A percentile compares a stretch with the other conserved stretches of the same genome.
Evolutionary conservation across 2,797 vertebrate genomes (phyloP).

Genomic region (Pteropus rufus): DNA sequence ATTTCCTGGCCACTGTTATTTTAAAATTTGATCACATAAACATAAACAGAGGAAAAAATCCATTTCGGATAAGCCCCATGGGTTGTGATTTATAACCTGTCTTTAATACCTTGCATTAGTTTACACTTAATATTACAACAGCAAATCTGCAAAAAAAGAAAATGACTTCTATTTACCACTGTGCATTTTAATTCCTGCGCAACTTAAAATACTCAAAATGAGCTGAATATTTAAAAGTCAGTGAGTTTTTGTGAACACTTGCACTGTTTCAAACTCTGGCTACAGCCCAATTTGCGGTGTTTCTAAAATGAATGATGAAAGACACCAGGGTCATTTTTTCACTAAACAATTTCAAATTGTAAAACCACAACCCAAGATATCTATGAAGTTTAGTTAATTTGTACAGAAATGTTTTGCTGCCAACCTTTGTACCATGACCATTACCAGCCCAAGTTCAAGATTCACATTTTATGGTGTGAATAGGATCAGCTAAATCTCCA

Average conservation of each 20-base stretch:
- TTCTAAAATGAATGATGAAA: constrained; percentile 43
- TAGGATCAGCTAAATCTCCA: not conserved
- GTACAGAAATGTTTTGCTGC: constrained; percentile 56
- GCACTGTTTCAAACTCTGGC: constrained; percentile 50
- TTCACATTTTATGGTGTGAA: constrained; percentile 47
- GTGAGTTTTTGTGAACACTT: constrained; percentile 18
- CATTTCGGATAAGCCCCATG: constrained; percentile 25
- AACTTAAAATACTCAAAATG: constrained; percentile 29
- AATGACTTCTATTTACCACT: constrained; percentile 9
- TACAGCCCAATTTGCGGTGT: not conserved
- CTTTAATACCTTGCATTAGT: not conserved
- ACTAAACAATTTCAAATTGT: constrained; percentile 35
- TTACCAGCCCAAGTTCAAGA: constrained; percentile 64
- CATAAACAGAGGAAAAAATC: constrained; percentile 53
- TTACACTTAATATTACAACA: not conserved
- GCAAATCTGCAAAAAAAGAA: not conserved
- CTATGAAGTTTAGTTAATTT: constrained; percentile 76
- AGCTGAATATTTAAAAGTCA: constrained; percentile 57
- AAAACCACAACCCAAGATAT: constrained; percentile 44
- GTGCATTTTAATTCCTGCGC: not conserved
- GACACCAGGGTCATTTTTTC: constrained; percentile 30
- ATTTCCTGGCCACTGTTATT: constrained; percentile 74
- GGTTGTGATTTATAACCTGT: not conserved
- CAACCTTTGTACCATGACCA: constrained; percentile 82
- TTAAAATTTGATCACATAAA: constrained; percentile 74